These are phyloP conservation scores for Thelaira solivaga DNA, from an alignment of 2,888 invertebrate genomes.

Conservation along the genomic window DNA sequence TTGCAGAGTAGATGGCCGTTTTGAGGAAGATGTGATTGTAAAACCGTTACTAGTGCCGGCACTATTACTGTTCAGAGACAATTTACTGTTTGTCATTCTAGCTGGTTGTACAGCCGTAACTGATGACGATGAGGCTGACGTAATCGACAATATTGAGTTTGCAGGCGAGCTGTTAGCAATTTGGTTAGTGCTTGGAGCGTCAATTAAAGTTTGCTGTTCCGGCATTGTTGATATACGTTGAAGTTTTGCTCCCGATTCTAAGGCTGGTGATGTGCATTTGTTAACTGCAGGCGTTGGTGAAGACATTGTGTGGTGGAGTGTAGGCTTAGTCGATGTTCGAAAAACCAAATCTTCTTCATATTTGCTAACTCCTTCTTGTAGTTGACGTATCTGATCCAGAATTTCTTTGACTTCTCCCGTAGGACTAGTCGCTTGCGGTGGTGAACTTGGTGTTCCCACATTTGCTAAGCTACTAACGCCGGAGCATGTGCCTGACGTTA, in stretches of 20 bases:
- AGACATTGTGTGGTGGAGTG: conserved; percentile 68
- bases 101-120: conserved; percentile 19
- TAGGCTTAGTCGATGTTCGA: conserved; percentile 67
- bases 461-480: conserved; percentile 84
- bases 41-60: conserved; percentile 12
- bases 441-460: conserved; percentile 84
- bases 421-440: conserved; percentile 89
- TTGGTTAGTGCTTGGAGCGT: conserved; percentile 5
- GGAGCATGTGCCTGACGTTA: conserved; percentile 80
- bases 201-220: conserved; percentile 62
- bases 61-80: conserved; percentile 3
- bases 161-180: conserved; percentile 30
- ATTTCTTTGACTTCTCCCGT: conserved; percentile 86
- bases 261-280: conserved; percentile 33
- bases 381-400: conserved; percentile 84
- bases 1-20: conserved; percentile 72
- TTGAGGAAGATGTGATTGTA: conserved; percentile 54
- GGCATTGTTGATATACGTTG: conserved; percentile 64
- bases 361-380: conserved; percentile 76
- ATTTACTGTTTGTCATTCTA: conserved; percentile 44
- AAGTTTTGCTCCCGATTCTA: conserved; percentile 44
- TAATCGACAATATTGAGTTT: conserved; percentile 50
- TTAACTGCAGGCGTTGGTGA: conserved; percentile 64
- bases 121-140: conserved; percentile 35
- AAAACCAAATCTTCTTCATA: conserved; percentile 72